Conservation (phyloP, 2,888 invertebrate genomes). For the Myathropa florea region DNA sequence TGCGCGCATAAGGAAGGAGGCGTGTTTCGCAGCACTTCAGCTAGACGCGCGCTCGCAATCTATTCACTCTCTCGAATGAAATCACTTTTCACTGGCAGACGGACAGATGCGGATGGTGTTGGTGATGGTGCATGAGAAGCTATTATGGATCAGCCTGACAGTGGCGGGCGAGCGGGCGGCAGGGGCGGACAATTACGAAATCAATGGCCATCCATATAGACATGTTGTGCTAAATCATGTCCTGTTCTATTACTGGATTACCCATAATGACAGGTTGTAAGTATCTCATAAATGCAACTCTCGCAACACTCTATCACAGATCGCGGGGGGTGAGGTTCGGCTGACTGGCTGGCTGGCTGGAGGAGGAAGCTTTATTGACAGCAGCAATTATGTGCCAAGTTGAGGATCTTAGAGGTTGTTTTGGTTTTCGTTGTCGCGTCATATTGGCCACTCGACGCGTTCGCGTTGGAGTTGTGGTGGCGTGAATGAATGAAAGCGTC, state of each 20-base stretch:
- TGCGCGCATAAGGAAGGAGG: conserved; percentile 64
- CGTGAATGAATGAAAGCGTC: conserved; percentile 48
- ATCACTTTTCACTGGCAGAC: conserved; percentile 30
- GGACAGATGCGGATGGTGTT: conserved; percentile 26
- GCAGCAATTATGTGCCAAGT: conserved; percentile 65
- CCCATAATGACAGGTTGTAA: conserved; percentile 72
- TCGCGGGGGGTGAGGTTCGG: not conserved
- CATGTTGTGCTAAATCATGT: conserved; percentile 66
- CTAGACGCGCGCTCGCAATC: conserved; percentile 55
- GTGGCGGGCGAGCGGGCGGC: not conserved
- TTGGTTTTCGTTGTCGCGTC: conserved; percentile 54
- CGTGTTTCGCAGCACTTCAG: conserved; percentile 49
- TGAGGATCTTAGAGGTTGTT: conserved; percentile 38
- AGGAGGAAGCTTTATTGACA: conserved; percentile 63
- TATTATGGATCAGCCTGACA: conserved; percentile 41
- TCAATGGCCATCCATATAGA: conserved; percentile 65
- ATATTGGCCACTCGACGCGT: conserved; percentile 62
- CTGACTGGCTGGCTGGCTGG: not conserved
- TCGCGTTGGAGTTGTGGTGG: conserved; percentile 7
- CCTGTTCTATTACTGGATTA: conserved; percentile 71
- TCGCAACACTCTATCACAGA: conserved; percentile 34
- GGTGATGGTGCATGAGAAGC: conserved; percentile 30
- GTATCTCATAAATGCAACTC: conserved; percentile 62
- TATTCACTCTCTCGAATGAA: conserved; percentile 25
- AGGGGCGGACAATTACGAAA: conserved; percentile 68